Base-by-base conservation (phyloP, 2,797 vertebrate genomes). In the Amniataba percoides region DNA sequence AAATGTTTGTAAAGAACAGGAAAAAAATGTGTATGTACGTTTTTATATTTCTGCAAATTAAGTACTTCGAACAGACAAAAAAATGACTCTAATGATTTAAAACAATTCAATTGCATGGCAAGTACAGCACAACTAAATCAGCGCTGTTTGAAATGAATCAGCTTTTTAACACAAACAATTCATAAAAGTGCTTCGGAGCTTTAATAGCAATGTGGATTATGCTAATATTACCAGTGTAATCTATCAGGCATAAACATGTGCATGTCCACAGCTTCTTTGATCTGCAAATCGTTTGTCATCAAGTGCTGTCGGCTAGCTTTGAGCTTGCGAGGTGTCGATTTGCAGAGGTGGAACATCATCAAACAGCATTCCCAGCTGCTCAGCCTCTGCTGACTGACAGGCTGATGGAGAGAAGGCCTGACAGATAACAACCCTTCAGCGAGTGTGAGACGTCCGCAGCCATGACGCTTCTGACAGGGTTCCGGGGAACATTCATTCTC, bases 351-450 rank as follows among this genome's bases (percentile, higher is more conserved):
- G 4, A 21, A 23, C 34, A 73, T 81, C 76, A 61, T 70, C 77
- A 74, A 70, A 79, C 82, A 76, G 31, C 82, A 87, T 86, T 91
- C 82, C 58, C 88, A 92, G 90, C 90, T 93, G 92, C 85, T 89
- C 0, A 12, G 46, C 31, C 79, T 74, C 65, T 48, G 61, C 57
- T 79, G 60, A 81, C 80, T 72, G 78, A 85, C 55, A 78, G 63
- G 39, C 57, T 12, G 64, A 67, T 19, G 68, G 57, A 63, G 34
- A 53, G 48, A 71, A 31, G 31, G 14, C 13, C 42, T 49, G 56
- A 63, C 64, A 71, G 68, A 80, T 61, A 72, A 62, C 55, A 65
- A 69, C 55, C 68, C 3, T 6, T 63, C 65, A 56, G 57, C 1
- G 5, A 31, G 45, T 14, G 51, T 8, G 52, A 60, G 43, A 34